Conservation (phyloP, 2,888 invertebrate genomes). For the Boloria euphrosyne region DNA sequence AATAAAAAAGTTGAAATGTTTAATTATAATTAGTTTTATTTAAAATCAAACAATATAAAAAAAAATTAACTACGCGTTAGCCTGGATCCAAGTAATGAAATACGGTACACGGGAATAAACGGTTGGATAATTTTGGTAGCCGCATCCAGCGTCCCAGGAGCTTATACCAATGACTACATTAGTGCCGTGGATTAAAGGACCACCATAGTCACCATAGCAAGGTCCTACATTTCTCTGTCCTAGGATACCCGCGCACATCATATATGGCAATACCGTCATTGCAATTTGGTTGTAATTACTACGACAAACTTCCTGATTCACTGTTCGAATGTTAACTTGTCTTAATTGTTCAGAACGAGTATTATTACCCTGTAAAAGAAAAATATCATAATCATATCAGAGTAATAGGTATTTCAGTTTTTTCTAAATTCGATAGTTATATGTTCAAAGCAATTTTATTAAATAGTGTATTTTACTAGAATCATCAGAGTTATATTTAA, state of each 20-base stretch:
- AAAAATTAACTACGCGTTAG: constrained; percentile 35
- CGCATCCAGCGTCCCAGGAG: constrained; percentile 41
- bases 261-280: constrained; percentile 51
- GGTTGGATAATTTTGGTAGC: constrained; percentile 37
- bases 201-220: constrained; percentile 41
- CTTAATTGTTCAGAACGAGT: constrained; percentile 48
- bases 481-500: not conserved
- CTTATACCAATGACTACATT: constrained; percentile 39
- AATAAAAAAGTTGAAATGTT: too few relatives aligned
- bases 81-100: constrained; percentile 41
- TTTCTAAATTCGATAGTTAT: too few relatives aligned
- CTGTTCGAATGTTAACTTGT: constrained; percentile 49
- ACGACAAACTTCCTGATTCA: constrained; percentile 50
- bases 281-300: constrained; percentile 44
- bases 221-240: constrained; percentile 47
- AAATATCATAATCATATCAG: not conserved
- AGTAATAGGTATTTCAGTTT: not conserved
- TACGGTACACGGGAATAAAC: constrained; percentile 41
- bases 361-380: constrained; percentile 33
- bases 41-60: not conserved
- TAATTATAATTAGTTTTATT: not conserved
- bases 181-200: constrained; percentile 40
- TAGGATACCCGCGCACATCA: constrained; percentile 56
- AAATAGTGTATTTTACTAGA: not conserved
- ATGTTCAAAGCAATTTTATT: too few relatives aligned